Evolutionary conservation across 1,140 invertebrate genomes (phyloP).

Genomic region (Epicauta chinensis): DNA sequence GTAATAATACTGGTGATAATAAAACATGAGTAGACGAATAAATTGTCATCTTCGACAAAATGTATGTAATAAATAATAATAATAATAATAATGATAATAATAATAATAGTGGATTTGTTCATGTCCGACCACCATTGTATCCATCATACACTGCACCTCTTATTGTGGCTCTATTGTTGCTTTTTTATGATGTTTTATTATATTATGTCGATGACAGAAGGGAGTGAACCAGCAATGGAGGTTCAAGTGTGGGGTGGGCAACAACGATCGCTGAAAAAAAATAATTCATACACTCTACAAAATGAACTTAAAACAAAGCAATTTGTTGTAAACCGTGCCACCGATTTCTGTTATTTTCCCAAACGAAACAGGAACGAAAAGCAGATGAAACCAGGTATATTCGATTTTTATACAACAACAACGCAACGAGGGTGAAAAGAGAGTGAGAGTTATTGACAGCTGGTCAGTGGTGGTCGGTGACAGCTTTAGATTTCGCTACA

Average conservation of each 20-base stretch:
- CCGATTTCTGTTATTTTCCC: neutral
- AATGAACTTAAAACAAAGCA: no score
- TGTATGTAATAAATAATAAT: neutral
- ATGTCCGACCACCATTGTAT: slow-evolving; percentile 5
- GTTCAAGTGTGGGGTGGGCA: slow-evolving; percentile 19
- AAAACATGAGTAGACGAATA: neutral
- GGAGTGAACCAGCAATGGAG: slow-evolving; percentile 19
- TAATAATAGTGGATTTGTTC: slow-evolving; percentile 5
- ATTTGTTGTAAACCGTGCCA: no score
- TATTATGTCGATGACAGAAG: slow-evolving; percentile 21
- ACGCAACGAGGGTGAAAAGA: neutral
- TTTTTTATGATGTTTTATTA: slow-evolving; percentile 15
- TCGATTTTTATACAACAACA: neutral
- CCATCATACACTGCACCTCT: slow-evolving; percentile 5
- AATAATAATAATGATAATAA: slow-evolving; percentile 2
- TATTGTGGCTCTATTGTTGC: slow-evolving; percentile 18
- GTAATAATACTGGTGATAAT: no score
- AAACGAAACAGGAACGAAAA: neutral
- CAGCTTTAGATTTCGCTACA: slow-evolving; percentile 6
- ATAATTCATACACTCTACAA: no score
- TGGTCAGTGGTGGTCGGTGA: slow-evolving; percentile 17
- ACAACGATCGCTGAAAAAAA: neutral
- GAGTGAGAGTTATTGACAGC: slow-evolving; percentile 15
- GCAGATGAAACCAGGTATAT: neutral
- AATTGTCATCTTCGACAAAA: neutral